Percentiles rank a stretch among this genome's conserved stretches.
Evolutionary conservation across 2,113 vertebrate species (phyloP).

Genomic region (Corythoichthys haematopterus): DNA sequence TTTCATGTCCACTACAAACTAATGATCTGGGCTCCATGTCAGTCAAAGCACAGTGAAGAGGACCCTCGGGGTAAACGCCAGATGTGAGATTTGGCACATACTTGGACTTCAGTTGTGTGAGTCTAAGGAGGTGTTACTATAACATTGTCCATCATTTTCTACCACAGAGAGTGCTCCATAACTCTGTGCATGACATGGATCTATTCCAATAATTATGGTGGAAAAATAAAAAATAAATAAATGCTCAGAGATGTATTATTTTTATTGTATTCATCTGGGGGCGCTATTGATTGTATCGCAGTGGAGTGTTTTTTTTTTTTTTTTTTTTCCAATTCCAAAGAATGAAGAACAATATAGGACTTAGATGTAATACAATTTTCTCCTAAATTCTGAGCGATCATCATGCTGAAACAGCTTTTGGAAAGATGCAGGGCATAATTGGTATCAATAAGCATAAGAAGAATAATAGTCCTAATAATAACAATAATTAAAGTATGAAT

Average conservation of each 20-base stretch:
- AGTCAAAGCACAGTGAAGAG: constrained; percentile 21
- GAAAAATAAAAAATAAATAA: constrained; percentile 1
- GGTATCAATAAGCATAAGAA: too few species aligned
- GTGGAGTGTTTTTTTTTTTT: too few species aligned
- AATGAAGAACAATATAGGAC: too few species aligned
- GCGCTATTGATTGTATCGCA: neutral
- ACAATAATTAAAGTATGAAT: too few species aligned
- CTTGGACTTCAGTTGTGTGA: constrained; percentile 19
- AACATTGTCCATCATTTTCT: constrained; percentile 1
- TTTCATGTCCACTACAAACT: constrained; percentile 24
- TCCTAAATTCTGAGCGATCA: too few species aligned
- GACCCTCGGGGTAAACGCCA: constrained; percentile 28
- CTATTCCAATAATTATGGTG: neutral
- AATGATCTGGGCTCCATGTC: constrained; percentile 32
- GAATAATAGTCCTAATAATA: too few species aligned
- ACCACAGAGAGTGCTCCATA: neutral
- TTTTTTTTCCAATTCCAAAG: too few species aligned
- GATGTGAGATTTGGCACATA: constrained; percentile 30
- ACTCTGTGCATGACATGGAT: neutral
- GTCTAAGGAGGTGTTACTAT: constrained; percentile 4
- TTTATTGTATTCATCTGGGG: neutral
- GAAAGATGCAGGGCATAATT: too few species aligned
- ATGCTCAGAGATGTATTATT: neutral
- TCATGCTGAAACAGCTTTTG: too few species aligned
- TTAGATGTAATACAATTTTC: too few species aligned